phyloP scores from a whole-genome alignment of 2,797 vertebrate species.

The Sus cebifrons region DNA sequence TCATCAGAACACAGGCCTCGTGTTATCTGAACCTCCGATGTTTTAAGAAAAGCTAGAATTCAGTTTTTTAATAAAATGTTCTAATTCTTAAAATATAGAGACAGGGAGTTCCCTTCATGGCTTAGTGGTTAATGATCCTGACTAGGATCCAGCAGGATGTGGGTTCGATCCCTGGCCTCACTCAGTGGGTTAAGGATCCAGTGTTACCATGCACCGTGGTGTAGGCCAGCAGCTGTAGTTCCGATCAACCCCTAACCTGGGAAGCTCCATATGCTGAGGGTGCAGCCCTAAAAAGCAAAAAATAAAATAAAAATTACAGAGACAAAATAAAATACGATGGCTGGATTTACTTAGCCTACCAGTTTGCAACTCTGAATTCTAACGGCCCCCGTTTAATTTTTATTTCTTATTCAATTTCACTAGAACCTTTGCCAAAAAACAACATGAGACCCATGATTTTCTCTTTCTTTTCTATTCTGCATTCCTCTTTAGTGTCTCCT shows the following conservation, averaged over 20 bases:
- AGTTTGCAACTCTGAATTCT: neutral
- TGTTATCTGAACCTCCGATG: neutral
- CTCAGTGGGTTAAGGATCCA: too few relatives aligned
- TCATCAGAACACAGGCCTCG: neutral
- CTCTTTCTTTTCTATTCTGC: neutral
- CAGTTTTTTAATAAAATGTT: neutral
- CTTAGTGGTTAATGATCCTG: too few relatives aligned
- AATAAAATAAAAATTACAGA: neutral
- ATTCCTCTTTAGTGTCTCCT: neutral
- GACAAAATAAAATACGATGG: neutral
- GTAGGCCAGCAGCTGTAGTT: too few relatives aligned
- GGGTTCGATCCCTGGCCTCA: too few relatives aligned
- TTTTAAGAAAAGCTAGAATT: neutral
- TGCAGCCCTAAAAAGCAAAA: too few relatives aligned
- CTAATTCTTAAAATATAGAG: neutral
- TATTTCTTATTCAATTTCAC: conserved; percentile 43
- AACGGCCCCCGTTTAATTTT: conserved; percentile 19
- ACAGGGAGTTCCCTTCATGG: neutral
- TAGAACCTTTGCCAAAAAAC: neutral
- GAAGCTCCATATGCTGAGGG: too few relatives aligned
- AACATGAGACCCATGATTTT: neutral
- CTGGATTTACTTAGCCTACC: neutral
- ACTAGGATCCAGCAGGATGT: too few relatives aligned
- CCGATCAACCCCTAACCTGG: too few relatives aligned
- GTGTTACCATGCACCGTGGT: too few relatives aligned